Base-by-base conservation (phyloP, 2,888 invertebrate species). In the Melangyna quadrimaculata region DNA sequence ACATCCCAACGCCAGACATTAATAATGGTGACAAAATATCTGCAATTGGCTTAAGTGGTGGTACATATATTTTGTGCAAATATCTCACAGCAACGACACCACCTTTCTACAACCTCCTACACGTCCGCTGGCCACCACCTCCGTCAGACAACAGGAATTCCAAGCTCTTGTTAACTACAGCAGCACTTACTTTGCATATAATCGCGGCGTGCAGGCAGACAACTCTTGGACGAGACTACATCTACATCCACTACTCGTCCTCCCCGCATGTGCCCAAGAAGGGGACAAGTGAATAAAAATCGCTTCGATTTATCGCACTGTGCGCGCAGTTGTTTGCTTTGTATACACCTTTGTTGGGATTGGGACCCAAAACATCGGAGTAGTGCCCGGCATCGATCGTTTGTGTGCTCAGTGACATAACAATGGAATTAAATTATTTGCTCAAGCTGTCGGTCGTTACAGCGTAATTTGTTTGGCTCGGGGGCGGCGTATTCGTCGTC, bases 341-440 rank as follows among this genome's bases (percentile, higher is more conserved):
- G 65, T 29, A 67, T 57, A 43, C 79, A 78, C 82, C 78, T 78
- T 83, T 83, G 57, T 71, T 72, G 71, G 69, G 29, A 27, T 51
- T 45, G 61, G 75, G 63, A 29, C 27, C 32, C 61, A 55, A 77
- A 37, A 53, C 75, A 75, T 69, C 53, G 51, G 6, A 53, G 45
- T 72, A 53, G 45, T 72, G 71, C 67, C 67, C 71, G 43, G 17
- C 37, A 24, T 63, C 37, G 73, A 63, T 53, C 57, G 77, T 51
- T 65, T 78, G 45, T 80, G 59, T 70, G 71, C 71, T 71, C 82
- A 70, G 81, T 87, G 87, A 87, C 82, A 87, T 82, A 87, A 87
- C 87, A 87, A 87, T 87, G 87, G 87, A 82, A 87, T 87, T 82
- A 82, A 87, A 87, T 87, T 82, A 87, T 87, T 87, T 87, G 87